Evolutionary conservation across 2,888 invertebrate genomes (phyloP).

Genomic region (Stenodera caucasica): DNA sequence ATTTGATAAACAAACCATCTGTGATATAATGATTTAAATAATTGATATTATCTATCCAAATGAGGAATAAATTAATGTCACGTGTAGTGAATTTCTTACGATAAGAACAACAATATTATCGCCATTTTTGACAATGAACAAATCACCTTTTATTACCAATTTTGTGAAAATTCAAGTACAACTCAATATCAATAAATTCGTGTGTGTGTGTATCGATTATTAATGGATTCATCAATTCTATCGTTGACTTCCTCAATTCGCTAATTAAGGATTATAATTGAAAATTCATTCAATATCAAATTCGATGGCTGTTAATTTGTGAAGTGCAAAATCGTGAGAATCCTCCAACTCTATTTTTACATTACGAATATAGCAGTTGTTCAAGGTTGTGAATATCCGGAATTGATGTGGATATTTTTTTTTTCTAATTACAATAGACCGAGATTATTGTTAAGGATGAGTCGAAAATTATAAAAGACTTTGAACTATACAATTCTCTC

Average conservation of each 20-base stretch:
- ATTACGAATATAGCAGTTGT: neutral
- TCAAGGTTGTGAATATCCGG: neutral
- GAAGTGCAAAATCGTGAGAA: neutral
- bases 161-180: neutral
- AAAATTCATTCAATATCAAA: too few species aligned
- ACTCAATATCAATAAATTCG: too few species aligned
- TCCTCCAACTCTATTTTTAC: too few species aligned
- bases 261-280: too few species aligned
- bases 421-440: neutral
- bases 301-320: too few species aligned
- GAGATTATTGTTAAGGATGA: neutral
- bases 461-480: neutral
- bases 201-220: neutral
- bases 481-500: too few species aligned
- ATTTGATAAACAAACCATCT: neutral
- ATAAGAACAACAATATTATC: neutral
- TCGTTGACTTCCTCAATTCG: neutral
- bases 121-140: neutral
- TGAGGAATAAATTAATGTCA: neutral
- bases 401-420: neutral
- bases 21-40: neutral
- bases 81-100: neutral
- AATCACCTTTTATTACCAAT: neutral
- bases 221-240: neutral
- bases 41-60: neutral